Conservation (phyloP, 2,888 invertebrate genomes). For the Caenorhabditis sp. region DNA sequence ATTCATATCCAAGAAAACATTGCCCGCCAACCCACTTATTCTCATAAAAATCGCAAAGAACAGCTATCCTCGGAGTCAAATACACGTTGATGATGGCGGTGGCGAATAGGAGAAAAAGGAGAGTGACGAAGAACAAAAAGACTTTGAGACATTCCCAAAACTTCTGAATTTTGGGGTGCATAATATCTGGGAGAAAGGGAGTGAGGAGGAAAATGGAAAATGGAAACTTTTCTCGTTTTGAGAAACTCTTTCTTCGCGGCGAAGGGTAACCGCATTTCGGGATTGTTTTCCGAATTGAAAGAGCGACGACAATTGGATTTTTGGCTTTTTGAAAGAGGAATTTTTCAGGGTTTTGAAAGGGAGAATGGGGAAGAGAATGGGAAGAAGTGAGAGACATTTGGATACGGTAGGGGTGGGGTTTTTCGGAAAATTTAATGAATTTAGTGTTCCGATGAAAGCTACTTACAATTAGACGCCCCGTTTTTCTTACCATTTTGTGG, state of each 20-base stretch:
- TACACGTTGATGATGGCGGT: slow-evolving; percentile 48
- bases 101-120: slow-evolving; percentile 47
- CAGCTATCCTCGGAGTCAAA: slow-evolving; percentile 48
- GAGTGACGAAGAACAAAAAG: slow-evolving; percentile 22
- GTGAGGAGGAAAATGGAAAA: neutral
- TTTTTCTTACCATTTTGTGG: no score
- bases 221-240: slow-evolving; percentile 3
- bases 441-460: no score
- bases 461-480: no score
- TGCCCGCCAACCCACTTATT: slow-evolving; percentile 16
- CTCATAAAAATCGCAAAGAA: slow-evolving; percentile 49
- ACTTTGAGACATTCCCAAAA: neutral
- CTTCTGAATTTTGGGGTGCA: slow-evolving; percentile 34
- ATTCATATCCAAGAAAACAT: no score
- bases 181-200: slow-evolving; percentile 1
- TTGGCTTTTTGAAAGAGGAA: no score
- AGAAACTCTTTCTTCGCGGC: no score
- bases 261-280: slow-evolving; percentile 21
- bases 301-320: slow-evolving; percentile 13
- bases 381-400: no score
- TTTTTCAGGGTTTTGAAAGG: no score
- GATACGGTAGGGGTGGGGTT: no score
- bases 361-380: no score
- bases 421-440: no score
- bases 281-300: slow-evolving; percentile 15